Conservation (phyloP, 2,888 invertebrate genomes). For the Agrilus biguttatus region DNA sequence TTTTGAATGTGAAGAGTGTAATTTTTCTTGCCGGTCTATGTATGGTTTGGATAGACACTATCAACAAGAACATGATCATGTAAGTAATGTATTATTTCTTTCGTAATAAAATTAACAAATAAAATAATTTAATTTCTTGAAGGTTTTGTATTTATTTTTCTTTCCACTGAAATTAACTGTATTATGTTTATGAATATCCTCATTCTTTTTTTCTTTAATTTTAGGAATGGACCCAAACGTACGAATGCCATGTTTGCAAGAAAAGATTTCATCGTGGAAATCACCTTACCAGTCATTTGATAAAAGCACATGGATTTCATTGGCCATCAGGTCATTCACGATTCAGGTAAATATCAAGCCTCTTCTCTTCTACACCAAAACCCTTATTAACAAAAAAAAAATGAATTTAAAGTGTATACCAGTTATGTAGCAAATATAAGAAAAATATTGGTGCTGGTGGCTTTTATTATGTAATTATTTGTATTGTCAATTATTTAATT, state of each 20-base stretch:
- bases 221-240: conserved; percentile 27
- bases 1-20: conserved; percentile 29
- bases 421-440: too few species aligned
- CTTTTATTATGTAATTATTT: not conserved
- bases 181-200: not conserved
- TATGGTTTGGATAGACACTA: conserved; percentile 24
- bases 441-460: not conserved
- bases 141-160: not conserved
- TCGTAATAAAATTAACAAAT: too few species aligned
- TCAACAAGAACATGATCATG: conserved; percentile 21
- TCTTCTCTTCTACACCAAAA: too few species aligned
- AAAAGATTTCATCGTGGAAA: conserved; percentile 50
- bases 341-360: conserved; percentile 38
- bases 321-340: conserved; percentile 64
- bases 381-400: too few species aligned
- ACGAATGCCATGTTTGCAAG: conserved; percentile 62
- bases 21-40: conserved; percentile 26
- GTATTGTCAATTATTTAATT: not conserved
- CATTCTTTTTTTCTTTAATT: conserved; percentile 19
- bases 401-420: too few species aligned
- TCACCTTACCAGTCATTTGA: conserved; percentile 55
- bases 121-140: not conserved
- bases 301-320: conserved; percentile 54
- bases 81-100: conserved; percentile 8
- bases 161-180: not conserved